Evolutionary conservation across 2,113 vertebrate genomes (phyloP).

Genomic region (Chitala chitala): DNA sequence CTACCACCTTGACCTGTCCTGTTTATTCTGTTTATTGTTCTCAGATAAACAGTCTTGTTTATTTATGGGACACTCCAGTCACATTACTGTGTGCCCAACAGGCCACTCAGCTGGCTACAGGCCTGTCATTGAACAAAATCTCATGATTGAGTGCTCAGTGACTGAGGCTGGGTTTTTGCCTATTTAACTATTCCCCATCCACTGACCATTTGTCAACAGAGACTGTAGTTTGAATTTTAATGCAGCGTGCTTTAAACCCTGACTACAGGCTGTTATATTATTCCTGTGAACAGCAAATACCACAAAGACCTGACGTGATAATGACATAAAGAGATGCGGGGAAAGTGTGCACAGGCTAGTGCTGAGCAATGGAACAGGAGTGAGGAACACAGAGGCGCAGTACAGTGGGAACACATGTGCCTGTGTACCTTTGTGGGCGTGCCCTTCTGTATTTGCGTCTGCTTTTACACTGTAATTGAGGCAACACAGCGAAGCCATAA

Average conservation of each 20-base stretch:
- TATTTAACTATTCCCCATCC: no score
- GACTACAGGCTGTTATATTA: not conserved
- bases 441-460: not conserved
- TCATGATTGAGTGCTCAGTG: no score
- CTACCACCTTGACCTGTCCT: not conserved
- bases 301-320: not conserved
- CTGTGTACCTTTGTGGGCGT: not conserved
- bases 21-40: not conserved
- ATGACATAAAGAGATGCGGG: constrained; percentile 7
- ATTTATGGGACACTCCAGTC: no score
- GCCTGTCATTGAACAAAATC: not conserved
- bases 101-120: not conserved
- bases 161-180: no score
- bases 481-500: not conserved
- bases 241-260: no score
- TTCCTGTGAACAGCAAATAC: not conserved
- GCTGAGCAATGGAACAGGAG: not conserved
- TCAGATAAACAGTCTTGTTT: no score
- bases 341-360: not conserved
- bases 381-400: no score
- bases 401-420: not conserved
- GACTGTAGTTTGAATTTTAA: no score
- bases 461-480: not conserved
- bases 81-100: not conserved
- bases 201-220: no score